Evolutionary conservation across 2,113 vertebrate genomes (phyloP).

Genomic region (Dromaius novaehollandiae): DNA sequence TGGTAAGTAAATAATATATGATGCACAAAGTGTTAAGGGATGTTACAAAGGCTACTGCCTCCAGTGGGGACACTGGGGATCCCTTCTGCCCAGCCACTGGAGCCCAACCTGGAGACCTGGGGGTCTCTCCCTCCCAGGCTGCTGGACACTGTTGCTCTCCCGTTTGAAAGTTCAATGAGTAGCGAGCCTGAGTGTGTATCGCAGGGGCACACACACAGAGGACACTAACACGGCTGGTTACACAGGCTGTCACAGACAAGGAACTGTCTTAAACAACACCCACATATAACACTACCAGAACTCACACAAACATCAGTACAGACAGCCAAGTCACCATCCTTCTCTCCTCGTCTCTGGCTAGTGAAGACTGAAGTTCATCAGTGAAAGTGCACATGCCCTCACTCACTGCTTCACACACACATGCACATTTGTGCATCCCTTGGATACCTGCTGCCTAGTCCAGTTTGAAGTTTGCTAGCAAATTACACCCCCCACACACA

Average conservation of each 20-base stretch:
- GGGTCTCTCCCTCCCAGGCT: neutral
- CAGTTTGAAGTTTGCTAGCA: neutral
- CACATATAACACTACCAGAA: neutral
- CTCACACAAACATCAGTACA: neutral
- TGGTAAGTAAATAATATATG: neutral
- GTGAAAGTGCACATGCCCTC: neutral
- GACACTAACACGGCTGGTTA: neutral
- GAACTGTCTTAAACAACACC: neutral
- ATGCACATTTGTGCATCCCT: neutral
- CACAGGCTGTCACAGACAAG: neutral
- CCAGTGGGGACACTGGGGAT: rapidly evolving
- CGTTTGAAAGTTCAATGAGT: rapidly evolving
- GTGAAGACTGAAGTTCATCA: neutral
- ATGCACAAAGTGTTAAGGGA: neutral
- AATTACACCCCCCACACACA: neutral
- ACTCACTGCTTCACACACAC: neutral
- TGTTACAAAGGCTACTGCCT: rapidly evolving
- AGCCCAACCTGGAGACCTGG: neutral
- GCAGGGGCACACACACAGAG: neutral
- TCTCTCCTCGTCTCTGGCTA: neutral
- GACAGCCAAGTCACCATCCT: neutral
- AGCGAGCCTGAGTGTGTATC: neutral
- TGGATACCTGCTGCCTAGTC: neutral
- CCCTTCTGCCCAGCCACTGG: neutral
- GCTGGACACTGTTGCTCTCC: neutral